Percentiles rank a stretch among this genome's conserved stretches.
phyloP scores from a whole-genome alignment of 2,888 invertebrate genomes.

The Netelia melanura region DNA sequence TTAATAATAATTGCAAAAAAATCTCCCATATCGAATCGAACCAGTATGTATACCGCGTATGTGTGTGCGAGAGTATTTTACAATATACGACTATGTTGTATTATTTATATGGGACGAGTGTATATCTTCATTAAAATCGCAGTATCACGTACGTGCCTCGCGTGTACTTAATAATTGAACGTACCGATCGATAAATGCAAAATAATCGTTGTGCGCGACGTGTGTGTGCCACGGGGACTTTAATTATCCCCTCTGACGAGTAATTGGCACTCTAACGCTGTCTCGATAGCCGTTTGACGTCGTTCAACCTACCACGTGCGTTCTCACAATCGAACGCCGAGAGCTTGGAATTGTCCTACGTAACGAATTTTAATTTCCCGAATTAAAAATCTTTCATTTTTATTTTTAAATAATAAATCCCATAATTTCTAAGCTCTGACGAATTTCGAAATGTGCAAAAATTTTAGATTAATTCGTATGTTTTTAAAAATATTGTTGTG shows the following conservation, averaged over 20 bases:
- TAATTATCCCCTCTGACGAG: constrained; percentile 5
- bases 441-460: no score
- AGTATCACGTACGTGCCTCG: neutral
- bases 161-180: constrained; percentile 20
- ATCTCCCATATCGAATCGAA: constrained; percentile 23
- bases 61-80: neutral
- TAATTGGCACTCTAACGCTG: neutral
- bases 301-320: neutral
- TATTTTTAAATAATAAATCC: no score
- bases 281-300: neutral
- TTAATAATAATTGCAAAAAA: constrained; percentile 49
- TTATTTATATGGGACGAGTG: constrained; percentile 32
- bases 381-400: no score
- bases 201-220: constrained; percentile 30
- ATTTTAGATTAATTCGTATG: no score
- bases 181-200: constrained; percentile 30
- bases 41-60: neutral
- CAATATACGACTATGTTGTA: constrained; percentile 12
- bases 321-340: neutral
- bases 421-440: no score
- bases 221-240: constrained; percentile 1
- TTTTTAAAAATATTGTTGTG: no score
- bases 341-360: no score
- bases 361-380: no score
- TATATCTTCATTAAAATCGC: constrained; percentile 48